Conservation (phyloP, 2,113 vertebrate genomes). For the Neopipo cinnamomea region DNA sequence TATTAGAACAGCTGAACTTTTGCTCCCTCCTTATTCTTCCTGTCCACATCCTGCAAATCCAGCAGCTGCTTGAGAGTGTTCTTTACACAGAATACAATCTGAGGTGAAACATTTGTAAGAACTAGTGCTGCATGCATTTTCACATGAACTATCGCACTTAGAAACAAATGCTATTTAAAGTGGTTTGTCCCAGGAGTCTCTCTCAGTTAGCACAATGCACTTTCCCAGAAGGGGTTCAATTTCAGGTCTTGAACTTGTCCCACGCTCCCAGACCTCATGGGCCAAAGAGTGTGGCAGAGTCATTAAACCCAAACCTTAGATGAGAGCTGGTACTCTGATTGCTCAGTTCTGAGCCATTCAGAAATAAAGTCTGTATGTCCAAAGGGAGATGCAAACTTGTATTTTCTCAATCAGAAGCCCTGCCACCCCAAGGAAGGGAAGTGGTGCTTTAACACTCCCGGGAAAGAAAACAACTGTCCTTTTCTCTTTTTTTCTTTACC, state of each 20-base stretch:
- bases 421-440: not conserved
- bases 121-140: slow-evolving; percentile 22
- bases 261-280: slow-evolving; percentile 49
- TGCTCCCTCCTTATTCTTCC: slow-evolving; percentile 10
- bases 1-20: slow-evolving; percentile 13
- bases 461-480: not conserved
- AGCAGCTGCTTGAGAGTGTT: not conserved
- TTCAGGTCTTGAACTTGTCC: slow-evolving; percentile 57
- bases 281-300: slow-evolving; percentile 20
- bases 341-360: not conserved
- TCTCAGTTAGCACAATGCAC: slow-evolving; percentile 36
- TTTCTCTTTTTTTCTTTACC: not conserved
- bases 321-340: not conserved
- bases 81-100: not conserved
- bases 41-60: slow-evolving; percentile 13
- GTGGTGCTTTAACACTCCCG: not conserved
- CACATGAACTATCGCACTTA: slow-evolving; percentile 64
- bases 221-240: slow-evolving; percentile 61
- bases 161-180: slow-evolving; percentile 65
- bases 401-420: not conserved
- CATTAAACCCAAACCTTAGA: not conserved
- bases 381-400: not conserved
- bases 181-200: slow-evolving; percentile 57
- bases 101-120: slow-evolving; percentile 32
- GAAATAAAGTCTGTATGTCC: not conserved